These are phyloP conservation scores for Saccostrea glomerata DNA, from an alignment of 1,140 invertebrate genomes.

Conservation along the genomic window DNA sequence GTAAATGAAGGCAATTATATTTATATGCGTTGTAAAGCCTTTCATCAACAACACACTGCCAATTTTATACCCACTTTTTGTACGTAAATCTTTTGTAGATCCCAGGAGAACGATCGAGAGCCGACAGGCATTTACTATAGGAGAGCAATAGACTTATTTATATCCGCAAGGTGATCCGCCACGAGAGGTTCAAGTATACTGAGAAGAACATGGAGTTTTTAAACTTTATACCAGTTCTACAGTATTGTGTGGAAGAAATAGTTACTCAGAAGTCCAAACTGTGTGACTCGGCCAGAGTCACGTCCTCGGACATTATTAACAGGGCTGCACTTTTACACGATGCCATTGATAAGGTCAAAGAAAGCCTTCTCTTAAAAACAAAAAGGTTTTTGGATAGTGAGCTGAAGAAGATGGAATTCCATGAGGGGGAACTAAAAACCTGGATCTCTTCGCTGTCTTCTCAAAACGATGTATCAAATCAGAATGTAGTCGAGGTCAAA, in stretches of 20 bases:
- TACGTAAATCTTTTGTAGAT: not conserved
- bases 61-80: not conserved
- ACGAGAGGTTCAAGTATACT: not conserved
- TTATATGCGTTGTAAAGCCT: not conserved
- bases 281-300: not conserved
- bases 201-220: not conserved
- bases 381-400: conserved; percentile 4
- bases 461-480: not conserved
- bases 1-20: not conserved
- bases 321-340: not conserved
- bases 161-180: not conserved
- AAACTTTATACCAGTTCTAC: not conserved
- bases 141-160: no score
- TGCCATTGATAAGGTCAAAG: not conserved
- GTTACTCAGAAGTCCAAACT: conserved; percentile 7
- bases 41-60: not conserved
- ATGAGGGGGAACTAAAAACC: conserved; percentile 9
- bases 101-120: not conserved
- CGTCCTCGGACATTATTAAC: not conserved
- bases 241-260: not conserved
- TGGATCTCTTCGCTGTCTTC: conserved; percentile 12
- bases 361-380: not conserved
- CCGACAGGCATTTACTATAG: not conserved
- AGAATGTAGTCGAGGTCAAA: not conserved
- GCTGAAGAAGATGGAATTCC: not conserved